Evolutionary conservation across 2,888 invertebrate species (phyloP), one percentile per base, ranked within the genome.

Genomic region (Tricholauxania praeusta): DNA sequence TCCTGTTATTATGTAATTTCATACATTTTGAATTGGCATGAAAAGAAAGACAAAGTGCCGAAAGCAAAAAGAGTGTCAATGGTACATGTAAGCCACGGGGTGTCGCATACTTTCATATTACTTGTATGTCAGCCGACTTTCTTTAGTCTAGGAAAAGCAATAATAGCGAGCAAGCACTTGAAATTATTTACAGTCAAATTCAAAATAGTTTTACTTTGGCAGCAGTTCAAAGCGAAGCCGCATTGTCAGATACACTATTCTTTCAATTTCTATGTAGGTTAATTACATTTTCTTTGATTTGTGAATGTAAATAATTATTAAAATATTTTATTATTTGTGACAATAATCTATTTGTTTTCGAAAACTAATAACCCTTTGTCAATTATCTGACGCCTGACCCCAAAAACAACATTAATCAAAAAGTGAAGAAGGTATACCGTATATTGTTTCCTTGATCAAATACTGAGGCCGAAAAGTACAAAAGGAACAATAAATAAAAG

Each of bases 1-100:
- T 75, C 73, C 72, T 66, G 73, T 79, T 77, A 83, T 83, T 83
- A 83, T 83, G 81, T 82, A 83, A 83, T 83, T 81, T 80, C 78
- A 76, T 72, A 74, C 73, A 79, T 69, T 65, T 55, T 4, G n/a
- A 57, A 17, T 19, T 39, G 47, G 63, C 8, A 47, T 8, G 66
- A 53, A 28, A 65, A 19, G 39, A 10, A 39, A 10, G n/a, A 32
- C 19, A 19, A 32, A 66, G 57, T 12, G 14, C 1, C 57, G 3
- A 19, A 19, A 3, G n/a, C 47, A 47, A 7, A 22, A 63, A 12
- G 39, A 47, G 48, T 12, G 48, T 48, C 17, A 19, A 32, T 48
- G 47, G 60, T 28, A 32, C 60, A 39, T 17, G n/a, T 6, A 12
- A n/a, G 19, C 15, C n/a, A 32, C 39, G n/a, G 47, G n/a, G 17